Evolutionary conservation across 92 coral and sea anemone species (phyloP).

Genomic region (Nematostella vectensis): DNA sequence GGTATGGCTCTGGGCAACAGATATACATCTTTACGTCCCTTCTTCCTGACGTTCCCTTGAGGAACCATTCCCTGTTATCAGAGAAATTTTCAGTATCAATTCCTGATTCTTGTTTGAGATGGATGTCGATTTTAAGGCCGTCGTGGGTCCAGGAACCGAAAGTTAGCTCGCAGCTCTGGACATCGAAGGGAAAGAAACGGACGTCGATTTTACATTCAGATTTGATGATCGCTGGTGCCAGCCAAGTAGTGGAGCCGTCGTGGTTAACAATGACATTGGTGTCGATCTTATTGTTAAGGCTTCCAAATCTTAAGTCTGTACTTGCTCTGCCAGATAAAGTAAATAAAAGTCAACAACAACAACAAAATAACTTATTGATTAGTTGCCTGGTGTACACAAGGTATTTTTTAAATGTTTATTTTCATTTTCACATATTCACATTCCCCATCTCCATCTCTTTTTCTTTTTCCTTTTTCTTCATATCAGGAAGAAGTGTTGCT

Average conservation of each 20-base stretch:
- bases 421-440: neutral
- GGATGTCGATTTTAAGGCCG: constrained; percentile 30
- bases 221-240: constrained; percentile 36
- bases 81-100: constrained; percentile 27
- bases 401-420: neutral
- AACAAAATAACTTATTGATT: neutral
- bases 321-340: constrained; percentile 9
- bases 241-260: constrained; percentile 37
- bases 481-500: too few species aligned
- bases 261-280: constrained; percentile 18
- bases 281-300: constrained; percentile 20
- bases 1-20: constrained; percentile 47
- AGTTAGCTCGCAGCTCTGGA: constrained; percentile 36
- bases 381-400: too few species aligned
- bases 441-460: too few species aligned
- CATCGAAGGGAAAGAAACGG: constrained; percentile 49
- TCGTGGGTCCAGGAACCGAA: constrained; percentile 65
- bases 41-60: constrained; percentile 21
- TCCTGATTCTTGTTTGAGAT: constrained; percentile 4
- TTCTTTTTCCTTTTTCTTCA: too few species aligned
- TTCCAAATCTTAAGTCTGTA: constrained; percentile 14
- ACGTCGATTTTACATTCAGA: constrained; percentile 57
- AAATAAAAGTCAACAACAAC: neutral
- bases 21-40: constrained; percentile 11
- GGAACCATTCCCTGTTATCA: constrained; percentile 35